phyloP scores from a whole-genome alignment of 2,797 vertebrate species.

The Coilia nasus region DNA sequence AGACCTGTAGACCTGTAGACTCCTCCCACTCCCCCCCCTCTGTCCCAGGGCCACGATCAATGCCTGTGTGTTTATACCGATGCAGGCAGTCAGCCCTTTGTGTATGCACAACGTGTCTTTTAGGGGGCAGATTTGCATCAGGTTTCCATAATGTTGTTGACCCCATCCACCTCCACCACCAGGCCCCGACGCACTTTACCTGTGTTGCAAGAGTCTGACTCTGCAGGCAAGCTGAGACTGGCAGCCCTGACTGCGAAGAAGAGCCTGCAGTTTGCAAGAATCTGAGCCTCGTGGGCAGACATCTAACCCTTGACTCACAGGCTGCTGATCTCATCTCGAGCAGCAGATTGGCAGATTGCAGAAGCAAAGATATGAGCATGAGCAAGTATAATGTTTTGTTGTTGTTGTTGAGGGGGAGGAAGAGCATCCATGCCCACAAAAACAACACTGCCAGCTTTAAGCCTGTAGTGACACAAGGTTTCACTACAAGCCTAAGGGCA shows the following conservation, averaged over 20 bases:
- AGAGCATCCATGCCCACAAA: neutral
- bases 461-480: too few species aligned
- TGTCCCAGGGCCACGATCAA: too few species aligned
- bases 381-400: neutral
- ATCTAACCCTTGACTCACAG: neutral
- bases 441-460: conserved; percentile 4
- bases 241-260: conserved; percentile 53
- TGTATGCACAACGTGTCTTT: conserved; percentile 34
- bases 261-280: conserved; percentile 44
- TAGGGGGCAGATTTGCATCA: conserved; percentile 56
- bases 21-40: too few species aligned
- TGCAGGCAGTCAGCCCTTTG: conserved; percentile 42
- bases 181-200: conserved; percentile 66
- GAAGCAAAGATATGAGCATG: neutral
- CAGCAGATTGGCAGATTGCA: neutral
- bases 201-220: conserved; percentile 67
- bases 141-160: conserved; percentile 60
- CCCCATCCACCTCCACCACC: conserved; percentile 33
- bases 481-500: too few species aligned
- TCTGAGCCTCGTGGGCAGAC: neutral
- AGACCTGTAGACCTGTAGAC: too few species aligned
- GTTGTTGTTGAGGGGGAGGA: neutral
- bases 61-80: neutral
- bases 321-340: neutral
- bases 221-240: conserved; percentile 68